phyloP scores from a whole-genome alignment of 2,888 invertebrate species.

The Sphaerophoria taeniata region DNA sequence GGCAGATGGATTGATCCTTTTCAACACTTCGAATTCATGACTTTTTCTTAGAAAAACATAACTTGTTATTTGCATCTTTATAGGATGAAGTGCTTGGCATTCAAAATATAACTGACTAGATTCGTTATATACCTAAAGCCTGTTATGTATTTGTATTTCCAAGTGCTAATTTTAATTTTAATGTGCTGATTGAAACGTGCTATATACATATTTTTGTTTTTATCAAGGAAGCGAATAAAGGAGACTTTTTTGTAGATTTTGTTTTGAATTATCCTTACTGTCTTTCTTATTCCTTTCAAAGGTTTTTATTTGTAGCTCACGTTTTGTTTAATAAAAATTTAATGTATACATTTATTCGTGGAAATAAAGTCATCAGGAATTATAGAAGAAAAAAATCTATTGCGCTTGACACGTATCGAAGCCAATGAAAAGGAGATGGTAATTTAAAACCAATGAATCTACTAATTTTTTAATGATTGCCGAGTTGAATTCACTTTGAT shows the following conservation, averaged over 20 bases:
- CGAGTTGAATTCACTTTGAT: not conserved
- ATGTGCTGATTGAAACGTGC: not conserved
- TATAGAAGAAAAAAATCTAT: not conserved
- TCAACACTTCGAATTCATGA: no score
- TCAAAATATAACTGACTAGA: no score
- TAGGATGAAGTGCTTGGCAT: no score
- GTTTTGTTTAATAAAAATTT: not conserved
- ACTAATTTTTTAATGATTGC: conserved; percentile 36
- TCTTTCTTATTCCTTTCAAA: no score
- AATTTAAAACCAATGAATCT: conserved; percentile 45
- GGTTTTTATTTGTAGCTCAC: not conserved
- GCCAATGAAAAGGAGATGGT: conserved; percentile 12
- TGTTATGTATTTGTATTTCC: no score
- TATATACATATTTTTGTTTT: not conserved
- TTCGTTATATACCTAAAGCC: no score
- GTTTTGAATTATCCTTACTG: no score
- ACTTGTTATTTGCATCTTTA: no score
- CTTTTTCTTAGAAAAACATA: no score
- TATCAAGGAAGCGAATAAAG: not conserved
- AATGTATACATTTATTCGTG: not conserved
- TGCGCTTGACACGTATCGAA: conserved; percentile 44
- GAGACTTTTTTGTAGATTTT: not conserved
- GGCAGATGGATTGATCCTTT: no score
- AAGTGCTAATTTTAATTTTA: no score
- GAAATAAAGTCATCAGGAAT: conserved; percentile 7